Evolutionary conservation across 2,888 invertebrate genomes (phyloP).

Genomic region (Eristalis intricaria): DNA sequence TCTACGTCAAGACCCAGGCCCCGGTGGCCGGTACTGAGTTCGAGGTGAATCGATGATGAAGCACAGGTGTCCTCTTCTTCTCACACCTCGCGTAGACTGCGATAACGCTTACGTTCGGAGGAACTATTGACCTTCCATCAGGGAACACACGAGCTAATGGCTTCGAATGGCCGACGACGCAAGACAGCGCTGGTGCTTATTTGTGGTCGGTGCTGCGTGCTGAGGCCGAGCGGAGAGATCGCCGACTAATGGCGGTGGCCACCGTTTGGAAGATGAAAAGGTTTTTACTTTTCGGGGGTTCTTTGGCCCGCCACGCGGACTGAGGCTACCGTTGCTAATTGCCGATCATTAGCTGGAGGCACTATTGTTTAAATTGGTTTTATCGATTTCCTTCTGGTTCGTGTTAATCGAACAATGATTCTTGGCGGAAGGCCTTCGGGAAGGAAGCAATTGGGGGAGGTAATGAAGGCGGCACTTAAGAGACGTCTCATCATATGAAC

Average conservation of each 20-base stretch:
- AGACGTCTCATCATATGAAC: not conserved
- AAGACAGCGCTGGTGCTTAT: not conserved
- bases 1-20: not conserved
- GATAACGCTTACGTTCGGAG: conserved; percentile 26
- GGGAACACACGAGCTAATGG: conserved; percentile 53
- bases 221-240: conserved; percentile 7
- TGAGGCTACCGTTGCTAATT: conserved; percentile 33
- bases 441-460: not conserved
- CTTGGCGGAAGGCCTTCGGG: not conserved
- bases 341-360: conserved; percentile 22
- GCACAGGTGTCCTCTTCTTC: not conserved
- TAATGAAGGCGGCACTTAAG: not conserved
- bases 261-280: conserved; percentile 14
- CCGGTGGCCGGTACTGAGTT: not conserved
- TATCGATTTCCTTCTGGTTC: conserved; percentile 7
- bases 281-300: conserved; percentile 5
- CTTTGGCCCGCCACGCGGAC: not conserved
- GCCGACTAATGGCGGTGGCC: conserved; percentile 5
- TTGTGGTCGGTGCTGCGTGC: not conserved
- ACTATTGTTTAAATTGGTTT: conserved; percentile 13
- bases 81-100: not conserved
- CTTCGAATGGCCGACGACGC: conserved; percentile 4
- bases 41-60: conserved; percentile 40
- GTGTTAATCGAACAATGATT: not conserved
- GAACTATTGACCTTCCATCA: conserved; percentile 66